These are phyloP conservation scores for Sinocyclocheilus rhinocerous DNA, from an alignment of 2,113 vertebrate species.

Conservation along the genomic window DNA sequence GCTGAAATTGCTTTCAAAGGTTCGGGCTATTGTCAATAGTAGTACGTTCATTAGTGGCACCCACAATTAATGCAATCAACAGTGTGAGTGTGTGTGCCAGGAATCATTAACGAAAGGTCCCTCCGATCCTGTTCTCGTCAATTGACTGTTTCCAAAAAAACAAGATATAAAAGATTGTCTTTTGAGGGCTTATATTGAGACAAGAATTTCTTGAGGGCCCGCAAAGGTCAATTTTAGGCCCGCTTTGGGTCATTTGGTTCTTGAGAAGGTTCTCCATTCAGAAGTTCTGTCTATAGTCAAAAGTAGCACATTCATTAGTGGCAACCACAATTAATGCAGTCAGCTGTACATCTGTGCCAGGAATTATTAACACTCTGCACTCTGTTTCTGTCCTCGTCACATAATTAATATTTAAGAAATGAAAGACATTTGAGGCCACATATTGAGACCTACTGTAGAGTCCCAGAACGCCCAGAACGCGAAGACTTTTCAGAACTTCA, in stretches of 20 bases:
- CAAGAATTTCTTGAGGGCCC: not conserved
- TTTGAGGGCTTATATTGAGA: not conserved
- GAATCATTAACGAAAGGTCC: constrained; percentile 27
- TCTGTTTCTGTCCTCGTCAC: not conserved
- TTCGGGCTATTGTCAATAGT: constrained; percentile 27
- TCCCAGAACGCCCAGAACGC: not conserved
- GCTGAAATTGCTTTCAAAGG: constrained; percentile 42
- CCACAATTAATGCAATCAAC: constrained; percentile 55
- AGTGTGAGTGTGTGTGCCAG: not conserved
- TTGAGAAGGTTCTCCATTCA: not conserved
- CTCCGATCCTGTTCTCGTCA: not conserved
- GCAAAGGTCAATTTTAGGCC: not conserved
- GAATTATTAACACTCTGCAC: not conserved
- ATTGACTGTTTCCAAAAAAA: not conserved
- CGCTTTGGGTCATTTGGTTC: not conserved
- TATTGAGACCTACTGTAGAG: not conserved
- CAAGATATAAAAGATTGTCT: not conserved
- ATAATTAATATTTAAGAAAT: not conserved
- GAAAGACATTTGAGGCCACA: not conserved
- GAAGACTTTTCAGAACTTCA: not conserved
- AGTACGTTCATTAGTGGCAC: constrained; percentile 43
- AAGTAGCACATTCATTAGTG: not conserved
- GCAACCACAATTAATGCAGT: not conserved
- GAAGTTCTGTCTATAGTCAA: not conserved
- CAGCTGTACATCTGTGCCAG: not conserved